Conservation (phyloP, 2,797 vertebrate genomes). For the Falco peregrinus region DNA sequence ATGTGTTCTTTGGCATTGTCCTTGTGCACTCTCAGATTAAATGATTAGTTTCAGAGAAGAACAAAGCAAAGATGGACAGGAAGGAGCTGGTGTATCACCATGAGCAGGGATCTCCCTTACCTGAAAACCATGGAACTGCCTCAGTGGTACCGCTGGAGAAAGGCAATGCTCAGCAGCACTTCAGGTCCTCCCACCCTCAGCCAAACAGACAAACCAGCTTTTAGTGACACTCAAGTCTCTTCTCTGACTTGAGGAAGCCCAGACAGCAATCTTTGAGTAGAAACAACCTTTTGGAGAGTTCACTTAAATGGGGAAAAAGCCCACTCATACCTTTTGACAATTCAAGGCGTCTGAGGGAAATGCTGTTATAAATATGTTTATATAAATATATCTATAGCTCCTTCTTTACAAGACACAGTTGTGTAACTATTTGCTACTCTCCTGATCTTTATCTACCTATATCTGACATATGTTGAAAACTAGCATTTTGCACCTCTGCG, state of each 20-base stretch:
- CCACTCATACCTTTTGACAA: background rate
- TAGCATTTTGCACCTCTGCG: background rate
- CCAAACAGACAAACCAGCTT: background rate
- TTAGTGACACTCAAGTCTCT: background rate
- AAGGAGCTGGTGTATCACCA: background rate
- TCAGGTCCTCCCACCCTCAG: background rate
- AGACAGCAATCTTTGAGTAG: background rate
- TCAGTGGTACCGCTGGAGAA: background rate
- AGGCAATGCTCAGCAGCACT: background rate
- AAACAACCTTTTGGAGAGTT: background rate
- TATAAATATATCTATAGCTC: background rate
- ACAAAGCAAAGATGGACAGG: background rate
- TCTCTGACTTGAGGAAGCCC: background rate
- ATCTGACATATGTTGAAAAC: background rate
- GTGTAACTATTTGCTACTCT: background rate
- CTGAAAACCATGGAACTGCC: rapidly evolving
- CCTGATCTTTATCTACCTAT: background rate
- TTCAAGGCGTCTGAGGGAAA: background rate
- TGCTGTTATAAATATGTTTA: background rate
- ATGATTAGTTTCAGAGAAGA: background rate
- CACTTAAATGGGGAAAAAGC: background rate
- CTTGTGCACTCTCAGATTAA: background rate
- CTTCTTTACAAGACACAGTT: background rate
- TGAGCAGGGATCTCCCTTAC: background rate
- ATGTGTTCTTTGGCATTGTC: background rate